phyloP scores from a whole-genome alignment of 2,888 invertebrate species.

The Orgyia antiqua region DNA sequence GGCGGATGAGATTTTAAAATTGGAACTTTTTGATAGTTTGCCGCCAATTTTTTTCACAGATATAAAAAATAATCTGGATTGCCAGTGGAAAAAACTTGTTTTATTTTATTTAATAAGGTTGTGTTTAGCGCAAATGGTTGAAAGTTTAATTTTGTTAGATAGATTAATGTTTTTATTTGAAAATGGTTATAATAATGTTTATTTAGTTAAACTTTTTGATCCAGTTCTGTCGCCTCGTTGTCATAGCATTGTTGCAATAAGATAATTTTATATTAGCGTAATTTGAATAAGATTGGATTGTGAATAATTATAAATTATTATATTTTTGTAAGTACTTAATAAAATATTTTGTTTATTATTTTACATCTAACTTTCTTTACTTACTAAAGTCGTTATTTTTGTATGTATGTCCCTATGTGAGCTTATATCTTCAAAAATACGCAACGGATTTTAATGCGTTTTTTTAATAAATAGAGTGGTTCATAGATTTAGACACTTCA shows the following conservation, averaged over 20 bases:
- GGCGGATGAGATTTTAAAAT: constrained; percentile 80
- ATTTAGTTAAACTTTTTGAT: constrained; percentile 88
- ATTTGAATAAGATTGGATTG: no score
- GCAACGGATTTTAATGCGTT: no score
- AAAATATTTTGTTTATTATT: no score
- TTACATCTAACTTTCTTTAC: no score
- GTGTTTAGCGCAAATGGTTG: constrained; percentile 87
- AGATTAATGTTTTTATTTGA: constrained; percentile 87
- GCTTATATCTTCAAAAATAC: no score
- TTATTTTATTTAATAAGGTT: constrained; percentile 88
- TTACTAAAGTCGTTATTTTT: no score
- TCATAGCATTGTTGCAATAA: constrained; percentile 84
- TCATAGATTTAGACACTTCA: no score
- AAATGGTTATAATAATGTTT: constrained; percentile 68
- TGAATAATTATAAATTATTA: no score
- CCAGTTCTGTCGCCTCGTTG: constrained; percentile 90
- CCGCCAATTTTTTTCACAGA: constrained; percentile 35
- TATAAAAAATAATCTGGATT: constrained; percentile 33
- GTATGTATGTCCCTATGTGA: no score
- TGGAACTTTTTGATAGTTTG: constrained; percentile 66
- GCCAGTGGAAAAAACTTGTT: constrained; percentile 78
- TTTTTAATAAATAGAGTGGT: no score
- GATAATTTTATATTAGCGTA: no score
- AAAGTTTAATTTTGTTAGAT: constrained; percentile 89
- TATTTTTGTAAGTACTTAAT: no score